Evolutionary conservation across 2,888 invertebrate species (phyloP).

Genomic region (Epinotia ramella): DNA sequence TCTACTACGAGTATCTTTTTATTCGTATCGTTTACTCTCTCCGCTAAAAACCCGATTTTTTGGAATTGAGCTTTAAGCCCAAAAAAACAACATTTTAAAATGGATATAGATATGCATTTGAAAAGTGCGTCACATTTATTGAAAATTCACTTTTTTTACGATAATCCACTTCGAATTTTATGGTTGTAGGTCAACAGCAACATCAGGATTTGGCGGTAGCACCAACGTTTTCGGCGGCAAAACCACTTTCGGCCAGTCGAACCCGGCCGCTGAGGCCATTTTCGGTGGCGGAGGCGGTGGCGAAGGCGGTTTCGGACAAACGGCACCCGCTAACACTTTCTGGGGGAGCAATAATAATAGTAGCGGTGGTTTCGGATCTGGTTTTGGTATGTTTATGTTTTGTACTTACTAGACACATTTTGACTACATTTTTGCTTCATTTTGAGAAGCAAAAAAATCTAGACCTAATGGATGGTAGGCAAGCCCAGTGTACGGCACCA

Average conservation of each 20-base stretch:
- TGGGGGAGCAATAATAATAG: conserved; percentile 66
- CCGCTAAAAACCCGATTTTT: background rate
- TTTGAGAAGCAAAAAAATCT: too few relatives aligned
- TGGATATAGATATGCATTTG: too few relatives aligned
- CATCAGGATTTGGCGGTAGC: conserved; percentile 66
- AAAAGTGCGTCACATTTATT: background rate
- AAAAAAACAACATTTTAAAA: background rate
- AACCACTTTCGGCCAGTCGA: conserved; percentile 70
- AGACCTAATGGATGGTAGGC: too few relatives aligned
- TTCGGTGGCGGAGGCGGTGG: conserved; percentile 22
- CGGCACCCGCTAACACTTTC: conserved; percentile 63
- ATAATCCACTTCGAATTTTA: background rate
- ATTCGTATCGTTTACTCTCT: too few relatives aligned
- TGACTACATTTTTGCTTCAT: too few relatives aligned
- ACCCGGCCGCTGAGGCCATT: conserved; percentile 58
- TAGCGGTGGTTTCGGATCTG: conserved; percentile 68
- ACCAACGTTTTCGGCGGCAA: conserved; percentile 74
- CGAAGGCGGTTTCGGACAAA: conserved; percentile 15
- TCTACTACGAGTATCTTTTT: too few relatives aligned
- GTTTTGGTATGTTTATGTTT: conserved; percentile 64
- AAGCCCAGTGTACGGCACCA: too few relatives aligned
- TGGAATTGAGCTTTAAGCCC: background rate
- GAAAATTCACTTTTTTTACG: background rate
- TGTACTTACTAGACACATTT: background rate
- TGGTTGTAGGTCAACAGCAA: conserved; percentile 57